Evolutionary conservation across 1,140 invertebrate species (phyloP).

Genomic region (Drosophila triauraria): DNA sequence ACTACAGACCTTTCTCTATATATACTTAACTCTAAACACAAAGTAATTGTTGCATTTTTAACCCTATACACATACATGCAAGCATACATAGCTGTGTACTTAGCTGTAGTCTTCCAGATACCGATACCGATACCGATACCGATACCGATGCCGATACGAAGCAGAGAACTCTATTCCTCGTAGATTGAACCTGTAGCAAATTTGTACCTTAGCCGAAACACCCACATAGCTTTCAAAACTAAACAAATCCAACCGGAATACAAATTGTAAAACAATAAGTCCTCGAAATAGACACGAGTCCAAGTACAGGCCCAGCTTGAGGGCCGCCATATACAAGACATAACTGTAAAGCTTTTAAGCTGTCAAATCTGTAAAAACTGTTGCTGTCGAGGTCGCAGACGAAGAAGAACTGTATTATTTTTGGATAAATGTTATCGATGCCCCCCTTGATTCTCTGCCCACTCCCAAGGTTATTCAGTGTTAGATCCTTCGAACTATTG

Average conservation of each 20-base stretch:
- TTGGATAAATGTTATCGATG: constrained; percentile 69
- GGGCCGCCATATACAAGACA: constrained; percentile 4
- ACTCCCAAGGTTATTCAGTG: constrained; percentile 36
- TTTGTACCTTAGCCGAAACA: constrained; percentile 80
- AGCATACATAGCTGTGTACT: constrained; percentile 44
- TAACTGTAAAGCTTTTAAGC: not conserved
- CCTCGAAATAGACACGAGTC: constrained; percentile 21
- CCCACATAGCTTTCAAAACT: constrained; percentile 64
- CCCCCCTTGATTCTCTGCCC: constrained; percentile 3
- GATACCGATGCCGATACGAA: constrained; percentile 16
- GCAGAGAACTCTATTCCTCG: constrained; percentile 40
- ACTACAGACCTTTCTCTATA: constrained; percentile 41
- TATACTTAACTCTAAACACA: constrained; percentile 40
- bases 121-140: constrained; percentile 24
- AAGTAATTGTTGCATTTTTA: constrained; percentile 61
- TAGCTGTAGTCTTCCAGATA: constrained; percentile 77
- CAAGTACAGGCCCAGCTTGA: constrained; percentile 6
- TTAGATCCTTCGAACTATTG: constrained; percentile 60
- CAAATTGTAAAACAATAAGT: constrained; percentile 37
- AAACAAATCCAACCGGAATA: constrained; percentile 27
- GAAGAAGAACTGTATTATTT: constrained; percentile 57
- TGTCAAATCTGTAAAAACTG: constrained; percentile 4
- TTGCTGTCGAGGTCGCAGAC: constrained; percentile 2
- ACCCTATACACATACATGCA: constrained; percentile 26
- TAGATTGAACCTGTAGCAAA: constrained; percentile 74